These are phyloP conservation scores for Rhinolophus ferrumequinum DNA, from an alignment of 2,113 vertebrate genomes.

Conservation along the genomic window DNA sequence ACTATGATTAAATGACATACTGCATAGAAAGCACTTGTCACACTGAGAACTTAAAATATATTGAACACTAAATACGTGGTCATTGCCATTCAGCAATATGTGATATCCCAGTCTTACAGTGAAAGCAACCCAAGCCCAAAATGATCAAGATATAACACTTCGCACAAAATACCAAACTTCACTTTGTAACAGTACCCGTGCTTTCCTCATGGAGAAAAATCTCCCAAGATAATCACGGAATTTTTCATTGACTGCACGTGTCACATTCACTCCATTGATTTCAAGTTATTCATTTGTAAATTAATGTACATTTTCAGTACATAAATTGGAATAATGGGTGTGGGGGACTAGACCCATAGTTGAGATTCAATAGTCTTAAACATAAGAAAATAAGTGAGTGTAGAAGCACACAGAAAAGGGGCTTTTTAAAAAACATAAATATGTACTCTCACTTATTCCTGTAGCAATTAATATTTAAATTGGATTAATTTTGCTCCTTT, in stretches of 20 bases:
- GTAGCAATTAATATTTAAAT: slow-evolving; percentile 6
- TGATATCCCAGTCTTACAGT: not conserved
- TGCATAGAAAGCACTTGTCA: not conserved
- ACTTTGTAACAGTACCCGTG: not conserved
- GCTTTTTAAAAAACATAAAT: not conserved
- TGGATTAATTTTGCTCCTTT: slow-evolving; percentile 32
- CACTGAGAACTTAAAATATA: not conserved
- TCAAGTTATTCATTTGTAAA: slow-evolving; percentile 57
- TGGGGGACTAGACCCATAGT: not conserved
- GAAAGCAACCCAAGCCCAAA: not conserved
- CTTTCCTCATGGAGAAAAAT: not conserved
- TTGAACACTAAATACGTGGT: not conserved
- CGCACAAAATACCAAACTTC: not conserved
- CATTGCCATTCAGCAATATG: not conserved
- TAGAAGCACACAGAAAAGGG: not conserved
- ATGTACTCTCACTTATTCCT: not conserved
- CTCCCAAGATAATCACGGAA: not conserved
- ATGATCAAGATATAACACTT: not conserved
- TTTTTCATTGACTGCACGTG: not conserved
- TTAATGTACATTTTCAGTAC: slow-evolving; percentile 8
- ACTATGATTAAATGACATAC: not conserved
- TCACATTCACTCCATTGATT: not conserved
- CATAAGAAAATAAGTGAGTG: not conserved
- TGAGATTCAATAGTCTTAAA: slow-evolving; percentile 33
- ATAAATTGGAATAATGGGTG: not conserved